Evolutionary conservation across 2,888 invertebrate genomes (phyloP).

Genomic region (Dorcus hopei): DNA sequence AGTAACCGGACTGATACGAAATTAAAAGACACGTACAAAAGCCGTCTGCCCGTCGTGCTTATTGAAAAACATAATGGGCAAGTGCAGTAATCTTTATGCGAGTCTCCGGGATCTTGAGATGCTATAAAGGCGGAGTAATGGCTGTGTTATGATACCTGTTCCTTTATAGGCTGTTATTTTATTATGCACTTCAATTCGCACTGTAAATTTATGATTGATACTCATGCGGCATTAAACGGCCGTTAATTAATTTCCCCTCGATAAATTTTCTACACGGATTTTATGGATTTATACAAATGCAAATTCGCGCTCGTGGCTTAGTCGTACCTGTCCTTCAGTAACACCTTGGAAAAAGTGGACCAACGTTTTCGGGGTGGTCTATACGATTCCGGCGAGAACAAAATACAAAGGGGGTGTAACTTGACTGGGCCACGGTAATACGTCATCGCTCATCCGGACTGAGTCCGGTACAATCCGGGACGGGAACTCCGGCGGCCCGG

Average conservation of each 20-base stretch:
- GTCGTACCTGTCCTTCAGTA: conserved; percentile 26
- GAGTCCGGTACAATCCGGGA: conserved; percentile 37
- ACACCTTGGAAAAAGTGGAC: conserved; percentile 23
- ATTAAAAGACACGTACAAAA: conserved; percentile 9
- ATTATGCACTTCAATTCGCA: conserved; percentile 22
- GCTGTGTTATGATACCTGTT: conserved; percentile 44
- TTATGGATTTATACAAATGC: background rate
- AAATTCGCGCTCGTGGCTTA: background rate
- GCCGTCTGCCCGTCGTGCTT: conserved; percentile 7
- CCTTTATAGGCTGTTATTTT: conserved; percentile 29
- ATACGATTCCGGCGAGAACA: conserved; percentile 29
- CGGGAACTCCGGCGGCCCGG: conserved; percentile 27
- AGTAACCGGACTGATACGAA: background rate
- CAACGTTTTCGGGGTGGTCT: conserved; percentile 34
- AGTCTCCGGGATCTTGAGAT: conserved; percentile 37
- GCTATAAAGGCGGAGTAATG: conserved; percentile 47
- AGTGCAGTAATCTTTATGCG: conserved; percentile 35
- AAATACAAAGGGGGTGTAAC: conserved; percentile 37
- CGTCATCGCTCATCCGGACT: conserved; percentile 46
- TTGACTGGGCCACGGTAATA: conserved; percentile 40
- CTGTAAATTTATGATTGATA: conserved; percentile 12
- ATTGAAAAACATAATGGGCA: conserved; percentile 13
- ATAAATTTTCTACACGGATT: background rate
- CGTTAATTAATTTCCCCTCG: background rate
- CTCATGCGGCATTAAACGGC: background rate